Conservation (phyloP, 2,888 invertebrate species). For the Synanthedon andrenaeformis region DNA sequence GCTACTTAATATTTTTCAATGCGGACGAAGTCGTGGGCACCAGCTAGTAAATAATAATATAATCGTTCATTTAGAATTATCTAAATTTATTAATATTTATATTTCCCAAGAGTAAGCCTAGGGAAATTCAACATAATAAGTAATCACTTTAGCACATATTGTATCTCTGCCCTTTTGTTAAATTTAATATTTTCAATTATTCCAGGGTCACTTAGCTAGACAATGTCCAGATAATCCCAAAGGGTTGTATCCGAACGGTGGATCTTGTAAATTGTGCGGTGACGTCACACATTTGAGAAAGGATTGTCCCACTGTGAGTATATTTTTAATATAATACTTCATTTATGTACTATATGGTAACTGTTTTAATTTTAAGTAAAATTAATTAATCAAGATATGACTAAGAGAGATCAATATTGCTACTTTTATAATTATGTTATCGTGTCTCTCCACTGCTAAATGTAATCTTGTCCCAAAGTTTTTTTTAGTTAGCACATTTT, state of each 20-base stretch:
- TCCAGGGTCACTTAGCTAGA: conserved; percentile 83
- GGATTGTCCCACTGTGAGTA: conserved; percentile 77
- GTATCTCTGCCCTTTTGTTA: no score
- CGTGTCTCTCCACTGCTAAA: no score
- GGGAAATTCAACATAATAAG: no score
- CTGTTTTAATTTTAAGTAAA: not conserved
- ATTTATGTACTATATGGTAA: not conserved
- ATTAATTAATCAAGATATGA: not conserved
- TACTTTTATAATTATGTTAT: not conserved
- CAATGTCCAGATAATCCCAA: conserved; percentile 90
- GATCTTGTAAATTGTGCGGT: conserved; percentile 84
- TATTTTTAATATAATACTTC: not conserved
- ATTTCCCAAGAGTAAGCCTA: no score
- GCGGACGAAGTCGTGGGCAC: no score
- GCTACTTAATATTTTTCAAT: no score
- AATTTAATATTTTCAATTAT: conserved; percentile 5
- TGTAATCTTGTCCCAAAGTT: no score
- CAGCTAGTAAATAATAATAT: no score
- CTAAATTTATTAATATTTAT: no score
- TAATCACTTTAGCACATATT: no score
- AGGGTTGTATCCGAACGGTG: conserved; percentile 89
- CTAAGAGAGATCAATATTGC: not conserved
- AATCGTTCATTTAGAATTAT: no score
- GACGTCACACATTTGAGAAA: conserved; percentile 87
- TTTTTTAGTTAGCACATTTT: no score